These are phyloP conservation scores for Rhodeus uyekii DNA, from an alignment of 2,797 vertebrate genomes.

Conservation along the genomic window DNA sequence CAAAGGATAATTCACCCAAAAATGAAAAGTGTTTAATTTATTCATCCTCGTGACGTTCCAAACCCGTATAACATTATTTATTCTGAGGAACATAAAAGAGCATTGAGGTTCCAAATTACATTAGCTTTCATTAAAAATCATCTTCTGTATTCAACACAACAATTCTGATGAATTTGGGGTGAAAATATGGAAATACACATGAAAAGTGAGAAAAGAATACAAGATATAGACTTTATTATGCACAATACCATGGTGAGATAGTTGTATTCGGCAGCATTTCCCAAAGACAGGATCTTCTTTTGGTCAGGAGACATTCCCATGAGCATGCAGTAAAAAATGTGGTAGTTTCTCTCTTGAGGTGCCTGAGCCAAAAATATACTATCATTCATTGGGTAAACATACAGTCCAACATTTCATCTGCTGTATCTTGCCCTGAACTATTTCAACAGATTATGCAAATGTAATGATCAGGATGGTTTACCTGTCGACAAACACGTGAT, in stretches of 20 bases:
- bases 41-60: background rate
- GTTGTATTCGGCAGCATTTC: conserved; percentile 85
- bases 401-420: background rate
- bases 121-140: background rate
- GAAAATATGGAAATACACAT: background rate
- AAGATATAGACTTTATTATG: background rate
- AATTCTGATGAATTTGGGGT: background rate
- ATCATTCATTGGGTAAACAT: background rate
- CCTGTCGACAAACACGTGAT: conserved; percentile 95
- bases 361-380: conserved; percentile 74
- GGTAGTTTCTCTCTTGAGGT: conserved; percentile 92
- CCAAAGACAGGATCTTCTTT: conserved; percentile 88
- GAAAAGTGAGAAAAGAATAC: background rate
- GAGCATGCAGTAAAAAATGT: conserved; percentile 97
- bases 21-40: background rate
- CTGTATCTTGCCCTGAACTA: background rate
- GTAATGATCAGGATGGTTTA: conserved; percentile 55
- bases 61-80: background rate
- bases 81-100: background rate
- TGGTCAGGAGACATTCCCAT: conserved; percentile 89
- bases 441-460: background rate
- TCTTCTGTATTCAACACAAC: background rate
- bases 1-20: background rate
- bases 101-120: background rate
- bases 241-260: conserved; percentile 86